Conservation (phyloP, 2,113 vertebrate genomes). For the Gorsachius goisagi region DNA sequence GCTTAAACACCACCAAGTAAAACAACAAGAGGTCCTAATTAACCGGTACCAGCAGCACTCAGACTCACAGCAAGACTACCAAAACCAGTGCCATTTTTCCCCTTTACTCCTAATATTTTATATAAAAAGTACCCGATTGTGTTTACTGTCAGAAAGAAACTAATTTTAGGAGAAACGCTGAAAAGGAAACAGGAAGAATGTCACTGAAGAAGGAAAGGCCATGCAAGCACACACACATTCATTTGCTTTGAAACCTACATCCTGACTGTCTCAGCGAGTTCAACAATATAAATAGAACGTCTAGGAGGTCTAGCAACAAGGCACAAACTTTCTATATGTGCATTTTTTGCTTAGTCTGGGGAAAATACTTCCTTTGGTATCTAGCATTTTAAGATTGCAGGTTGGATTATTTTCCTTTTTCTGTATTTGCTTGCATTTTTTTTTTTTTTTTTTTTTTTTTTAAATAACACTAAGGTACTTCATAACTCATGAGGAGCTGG, state of each 20-base stretch:
- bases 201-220: background rate
- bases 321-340: background rate
- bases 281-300: background rate
- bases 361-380: background rate
- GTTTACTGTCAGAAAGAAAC: background rate
- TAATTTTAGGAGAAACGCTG: conserved; percentile 22
- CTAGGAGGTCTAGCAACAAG: background rate
- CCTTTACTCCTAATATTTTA: background rate
- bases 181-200: conserved; percentile 38
- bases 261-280: background rate
- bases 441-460: background rate
- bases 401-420: conserved; percentile 59
- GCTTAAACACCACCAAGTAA: background rate
- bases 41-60: background rate
- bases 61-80: background rate
- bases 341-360: background rate
- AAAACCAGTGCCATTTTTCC: background rate
- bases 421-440: background rate
- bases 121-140: background rate
- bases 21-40: background rate
- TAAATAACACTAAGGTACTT: background rate
- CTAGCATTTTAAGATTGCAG: conserved; percentile 13
- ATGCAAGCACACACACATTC: background rate
- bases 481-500: fast-evolving
- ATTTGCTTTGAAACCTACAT: conserved; percentile 22